phyloP scores from a whole-genome alignment of 2,888 invertebrate genomes.

The Drosophila colorata region DNA sequence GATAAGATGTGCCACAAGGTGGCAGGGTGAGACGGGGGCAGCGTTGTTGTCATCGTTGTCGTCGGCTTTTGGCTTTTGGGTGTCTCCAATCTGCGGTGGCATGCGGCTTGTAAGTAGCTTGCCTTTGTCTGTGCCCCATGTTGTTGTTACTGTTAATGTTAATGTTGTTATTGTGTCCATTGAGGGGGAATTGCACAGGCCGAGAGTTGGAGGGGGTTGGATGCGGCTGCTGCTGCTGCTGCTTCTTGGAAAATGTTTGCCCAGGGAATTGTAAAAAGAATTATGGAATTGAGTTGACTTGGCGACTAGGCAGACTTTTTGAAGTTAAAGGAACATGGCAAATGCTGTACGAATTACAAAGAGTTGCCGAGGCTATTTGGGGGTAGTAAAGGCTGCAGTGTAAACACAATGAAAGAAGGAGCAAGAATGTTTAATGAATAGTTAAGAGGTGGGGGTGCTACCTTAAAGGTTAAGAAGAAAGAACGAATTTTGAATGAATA shows the following conservation, averaged over 20 bases:
- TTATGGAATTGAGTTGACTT: slow-evolving; percentile 56
- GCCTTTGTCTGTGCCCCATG: slow-evolving; percentile 54
- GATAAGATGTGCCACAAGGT: slow-evolving; percentile 62
- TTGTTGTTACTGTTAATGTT: slow-evolving; percentile 55
- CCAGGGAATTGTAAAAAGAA: slow-evolving; percentile 69
- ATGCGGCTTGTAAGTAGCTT: slow-evolving; percentile 77
- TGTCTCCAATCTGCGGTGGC: slow-evolving; percentile 62
- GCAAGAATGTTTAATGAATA: slow-evolving; percentile 13
- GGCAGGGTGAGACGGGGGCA: slow-evolving; percentile 13
- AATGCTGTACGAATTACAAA: slow-evolving; percentile 12
- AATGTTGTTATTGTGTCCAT: slow-evolving; percentile 59
- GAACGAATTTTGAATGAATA: neutral
- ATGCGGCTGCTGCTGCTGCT: slow-evolving; percentile 8
- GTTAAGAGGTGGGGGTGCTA: neutral
- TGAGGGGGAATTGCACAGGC: slow-evolving; percentile 14
- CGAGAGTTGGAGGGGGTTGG: neutral
- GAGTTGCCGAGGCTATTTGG: slow-evolving; percentile 10
- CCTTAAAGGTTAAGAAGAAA: neutral
- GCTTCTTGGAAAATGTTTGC: slow-evolving; percentile 71
- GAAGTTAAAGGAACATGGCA: slow-evolving; percentile 18
- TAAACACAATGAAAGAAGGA: slow-evolving; percentile 2
- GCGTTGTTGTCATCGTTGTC: slow-evolving; percentile 33
- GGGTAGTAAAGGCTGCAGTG: slow-evolving; percentile 4
- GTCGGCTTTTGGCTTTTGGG: slow-evolving; percentile 54
- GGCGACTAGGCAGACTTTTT: slow-evolving; percentile 9